Conservation (phyloP, 1,140 invertebrate species). For the Pogonognathellus flavescens region DNA sequence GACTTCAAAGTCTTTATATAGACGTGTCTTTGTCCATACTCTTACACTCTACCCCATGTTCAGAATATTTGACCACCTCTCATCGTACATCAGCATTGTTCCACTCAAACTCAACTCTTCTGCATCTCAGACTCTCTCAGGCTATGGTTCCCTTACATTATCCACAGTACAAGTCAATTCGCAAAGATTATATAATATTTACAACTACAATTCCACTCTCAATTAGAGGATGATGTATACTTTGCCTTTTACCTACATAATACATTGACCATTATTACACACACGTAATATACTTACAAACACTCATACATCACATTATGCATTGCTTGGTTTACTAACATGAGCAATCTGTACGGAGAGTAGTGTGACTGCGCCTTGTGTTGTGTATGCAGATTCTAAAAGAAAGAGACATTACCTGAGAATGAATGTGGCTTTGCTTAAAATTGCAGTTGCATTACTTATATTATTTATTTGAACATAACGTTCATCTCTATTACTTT, state of each 20-base stretch:
- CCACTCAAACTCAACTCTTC: background rate
- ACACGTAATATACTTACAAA: too few species aligned
- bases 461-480: too few species aligned
- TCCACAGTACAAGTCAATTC: background rate
- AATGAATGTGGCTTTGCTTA: too few species aligned
- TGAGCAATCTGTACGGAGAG: too few species aligned
- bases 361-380: too few species aligned
- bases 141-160: background rate
- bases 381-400: too few species aligned
- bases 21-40: background rate
- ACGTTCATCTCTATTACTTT: too few species aligned
- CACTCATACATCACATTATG: too few species aligned
- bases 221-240: conserved; percentile 8
- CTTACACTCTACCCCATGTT: background rate
- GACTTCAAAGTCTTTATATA: background rate
- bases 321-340: too few species aligned
- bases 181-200: conserved; percentile 4
- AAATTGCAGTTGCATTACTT: too few species aligned
- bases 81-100: background rate
- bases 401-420: too few species aligned
- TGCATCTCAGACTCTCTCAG: background rate
- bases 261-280: too few species aligned
- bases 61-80: background rate
- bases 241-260: background rate
- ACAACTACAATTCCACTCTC: conserved; percentile 1